phyloP scores from a whole-genome alignment of 2,113 vertebrate genomes.

The Pampusana beccarii region DNA sequence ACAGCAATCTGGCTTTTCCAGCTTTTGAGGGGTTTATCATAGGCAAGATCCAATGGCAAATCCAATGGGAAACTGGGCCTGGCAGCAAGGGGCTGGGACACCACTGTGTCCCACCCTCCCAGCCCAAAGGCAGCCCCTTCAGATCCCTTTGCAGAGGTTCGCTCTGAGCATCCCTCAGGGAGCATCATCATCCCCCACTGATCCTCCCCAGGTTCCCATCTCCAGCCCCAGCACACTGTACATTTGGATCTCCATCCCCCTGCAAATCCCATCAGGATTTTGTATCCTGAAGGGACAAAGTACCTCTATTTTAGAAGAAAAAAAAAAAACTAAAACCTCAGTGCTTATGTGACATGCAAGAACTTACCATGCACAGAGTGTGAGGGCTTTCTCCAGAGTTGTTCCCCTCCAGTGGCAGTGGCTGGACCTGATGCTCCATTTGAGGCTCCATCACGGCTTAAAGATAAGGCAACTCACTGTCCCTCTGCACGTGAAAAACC shows the following conservation, averaged over 20 bases:
- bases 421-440: neutral
- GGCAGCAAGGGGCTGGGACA: neutral
- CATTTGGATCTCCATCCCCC: neutral
- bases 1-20: neutral
- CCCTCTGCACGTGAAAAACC: neutral
- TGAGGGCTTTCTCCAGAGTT: neutral
- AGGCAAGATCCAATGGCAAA: neutral
- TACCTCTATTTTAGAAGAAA: neutral
- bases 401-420: neutral
- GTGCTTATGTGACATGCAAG: neutral
- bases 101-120: rapidly evolving
- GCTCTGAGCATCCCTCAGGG: neutral
- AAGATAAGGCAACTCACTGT: neutral
- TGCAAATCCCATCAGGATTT: neutral
- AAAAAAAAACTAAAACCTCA: neutral
- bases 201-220: neutral
- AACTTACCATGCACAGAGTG: rapidly evolving
- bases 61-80: neutral
- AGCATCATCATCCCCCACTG: neutral
- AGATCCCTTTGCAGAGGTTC: neutral
- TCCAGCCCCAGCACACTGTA: neutral
- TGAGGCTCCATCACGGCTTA: neutral
- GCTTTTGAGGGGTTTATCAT: neutral
- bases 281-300: neutral
- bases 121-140: neutral